A percentile compares a stretch with the other conserved stretches of the same genome.
These are phyloP conservation scores for Myiagra hebetior DNA, from an alignment of 2,113 vertebrate species.

Conservation along the genomic window DNA sequence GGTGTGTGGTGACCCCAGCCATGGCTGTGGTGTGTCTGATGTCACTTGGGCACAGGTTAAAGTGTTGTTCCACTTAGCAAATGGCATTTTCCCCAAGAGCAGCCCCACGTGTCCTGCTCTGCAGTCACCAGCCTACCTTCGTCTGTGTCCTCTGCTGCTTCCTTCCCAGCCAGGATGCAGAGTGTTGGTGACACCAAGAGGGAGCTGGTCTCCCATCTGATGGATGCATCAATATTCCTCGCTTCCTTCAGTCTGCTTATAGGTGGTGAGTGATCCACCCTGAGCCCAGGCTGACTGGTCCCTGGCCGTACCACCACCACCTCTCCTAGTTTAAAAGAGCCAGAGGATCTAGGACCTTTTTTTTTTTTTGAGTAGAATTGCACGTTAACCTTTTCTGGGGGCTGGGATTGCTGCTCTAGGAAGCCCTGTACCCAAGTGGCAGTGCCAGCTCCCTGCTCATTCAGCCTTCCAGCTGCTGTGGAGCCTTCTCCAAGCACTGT, in stretches of 20 bases:
- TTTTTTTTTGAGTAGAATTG: not conserved
- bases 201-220: constrained; percentile 17
- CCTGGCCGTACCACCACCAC: not conserved
- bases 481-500: not conserved
- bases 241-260: not conserved
- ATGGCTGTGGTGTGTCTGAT: not conserved
- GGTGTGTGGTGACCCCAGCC: not conserved
- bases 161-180: not conserved
- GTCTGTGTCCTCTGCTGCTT: not conserved
- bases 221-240: not conserved
- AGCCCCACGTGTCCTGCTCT: not conserved
- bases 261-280: not conserved
- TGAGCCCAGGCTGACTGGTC: not conserved
- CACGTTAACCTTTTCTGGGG: not conserved
- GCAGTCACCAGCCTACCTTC: not conserved
- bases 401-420: not conserved
- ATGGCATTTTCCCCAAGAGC: not conserved
- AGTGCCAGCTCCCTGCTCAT: not conserved
- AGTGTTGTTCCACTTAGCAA: not conserved
- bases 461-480: not conserved
- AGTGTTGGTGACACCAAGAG: not conserved
- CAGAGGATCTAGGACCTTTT: not conserved
- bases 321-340: not conserved
- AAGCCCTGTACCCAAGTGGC: not conserved
- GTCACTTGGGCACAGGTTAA: not conserved